A percentile compares a stretch with the other conserved stretches of the same genome.
Conservation (phyloP, 2,888 invertebrate species). For the Drosophila maculinotata region DNA sequence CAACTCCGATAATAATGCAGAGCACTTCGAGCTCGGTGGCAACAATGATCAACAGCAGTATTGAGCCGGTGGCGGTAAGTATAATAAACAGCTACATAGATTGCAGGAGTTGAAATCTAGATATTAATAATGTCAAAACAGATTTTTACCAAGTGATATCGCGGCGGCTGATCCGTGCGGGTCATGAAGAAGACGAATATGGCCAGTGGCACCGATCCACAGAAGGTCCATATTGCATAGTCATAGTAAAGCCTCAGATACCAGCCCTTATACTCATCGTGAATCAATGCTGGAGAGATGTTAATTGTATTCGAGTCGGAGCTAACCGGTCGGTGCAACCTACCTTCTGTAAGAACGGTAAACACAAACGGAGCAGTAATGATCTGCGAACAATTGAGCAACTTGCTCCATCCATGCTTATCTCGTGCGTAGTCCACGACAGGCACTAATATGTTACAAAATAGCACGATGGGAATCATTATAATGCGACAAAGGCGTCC, state of each 20-base stretch:
- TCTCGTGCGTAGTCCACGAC: constrained; percentile 63
- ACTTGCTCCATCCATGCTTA: constrained; percentile 80
- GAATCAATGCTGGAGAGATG: constrained; percentile 22
- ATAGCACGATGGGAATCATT: constrained; percentile 49
- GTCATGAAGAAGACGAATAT: constrained; percentile 33
- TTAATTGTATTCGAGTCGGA: too few species aligned
- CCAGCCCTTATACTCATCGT: constrained; percentile 14
- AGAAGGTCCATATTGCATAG: constrained; percentile 28
- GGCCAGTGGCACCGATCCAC: constrained; percentile 45
- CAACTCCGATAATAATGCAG: constrained; percentile 33
- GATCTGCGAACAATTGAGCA: constrained; percentile 73
- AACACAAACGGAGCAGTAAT: constrained; percentile 56
- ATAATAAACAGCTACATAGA: constrained; percentile 40
- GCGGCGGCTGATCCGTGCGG: constrained; percentile 55
- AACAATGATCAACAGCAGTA: constrained; percentile 34
- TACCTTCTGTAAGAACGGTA: constrained; percentile 1
- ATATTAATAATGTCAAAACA: too few species aligned
- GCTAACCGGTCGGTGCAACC: too few species aligned
- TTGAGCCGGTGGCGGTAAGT: constrained; percentile 24
- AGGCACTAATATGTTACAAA: constrained; percentile 61
- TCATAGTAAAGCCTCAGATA: constrained; percentile 8
- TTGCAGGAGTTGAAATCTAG: too few species aligned
- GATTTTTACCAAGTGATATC: constrained; percentile 51
- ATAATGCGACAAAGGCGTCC: constrained; percentile 31
- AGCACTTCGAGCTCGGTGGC: constrained; percentile 52